Evolutionary conservation across 2,888 invertebrate species (phyloP).

Genomic region (Kryphioiulus occultus): DNA sequence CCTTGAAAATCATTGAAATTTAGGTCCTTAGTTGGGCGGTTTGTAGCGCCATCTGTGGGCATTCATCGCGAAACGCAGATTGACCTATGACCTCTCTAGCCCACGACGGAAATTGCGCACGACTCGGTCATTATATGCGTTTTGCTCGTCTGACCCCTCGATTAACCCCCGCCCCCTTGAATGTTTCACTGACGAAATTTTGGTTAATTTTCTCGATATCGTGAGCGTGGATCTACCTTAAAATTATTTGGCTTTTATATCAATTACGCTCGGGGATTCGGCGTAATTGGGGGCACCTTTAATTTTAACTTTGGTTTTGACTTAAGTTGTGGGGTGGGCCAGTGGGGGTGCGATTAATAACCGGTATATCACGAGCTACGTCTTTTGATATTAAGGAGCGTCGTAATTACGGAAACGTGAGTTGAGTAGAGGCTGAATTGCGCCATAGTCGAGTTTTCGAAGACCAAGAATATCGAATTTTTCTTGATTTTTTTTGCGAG

Average conservation of each 20-base stretch:
- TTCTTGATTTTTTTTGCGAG: no score
- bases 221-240: neutral
- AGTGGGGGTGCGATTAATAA: neutral
- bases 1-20: no score
- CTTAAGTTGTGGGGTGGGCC: neutral
- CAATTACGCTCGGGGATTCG: neutral
- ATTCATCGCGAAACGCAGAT: neutral
- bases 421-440: no score
- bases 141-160: neutral
- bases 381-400: neutral
- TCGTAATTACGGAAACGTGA: neutral
- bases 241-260: neutral
- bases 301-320: neutral
- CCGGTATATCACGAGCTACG: neutral
- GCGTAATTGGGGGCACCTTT: neutral
- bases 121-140: neutral
- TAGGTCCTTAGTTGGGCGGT: no score
- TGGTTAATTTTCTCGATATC: neutral
- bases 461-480: no score
- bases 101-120: neutral
- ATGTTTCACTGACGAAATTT: neutral
- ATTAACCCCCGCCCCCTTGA: neutral
- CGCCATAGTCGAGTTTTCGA: no score
- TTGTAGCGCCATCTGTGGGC: no score
- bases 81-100: neutral